Percentiles rank a stretch among this genome's conserved stretches.
phyloP scores from a whole-genome alignment of 2,888 invertebrate genomes.

The Oxystoma pomonae region DNA sequence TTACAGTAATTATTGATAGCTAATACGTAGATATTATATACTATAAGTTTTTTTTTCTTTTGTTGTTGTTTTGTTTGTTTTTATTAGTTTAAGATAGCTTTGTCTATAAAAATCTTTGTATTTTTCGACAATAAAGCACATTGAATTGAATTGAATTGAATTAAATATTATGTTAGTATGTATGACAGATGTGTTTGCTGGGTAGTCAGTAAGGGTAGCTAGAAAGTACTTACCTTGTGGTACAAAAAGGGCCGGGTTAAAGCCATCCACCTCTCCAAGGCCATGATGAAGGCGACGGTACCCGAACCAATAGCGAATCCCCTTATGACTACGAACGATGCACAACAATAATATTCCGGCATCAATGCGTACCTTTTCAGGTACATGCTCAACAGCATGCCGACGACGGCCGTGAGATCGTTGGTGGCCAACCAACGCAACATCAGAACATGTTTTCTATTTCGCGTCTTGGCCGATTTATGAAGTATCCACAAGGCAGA shows the following conservation, averaged over 20 bases:
- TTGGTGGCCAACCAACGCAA: conserved; percentile 73
- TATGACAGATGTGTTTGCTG: neutral
- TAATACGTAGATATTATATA: too few species aligned
- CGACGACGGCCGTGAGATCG: conserved; percentile 73
- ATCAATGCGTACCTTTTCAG: conserved; percentile 49
- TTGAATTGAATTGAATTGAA: neutral
- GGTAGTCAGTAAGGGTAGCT: too few species aligned
- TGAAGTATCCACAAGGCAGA: conserved; percentile 72
- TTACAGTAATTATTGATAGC: too few species aligned
- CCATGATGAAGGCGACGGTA: conserved; percentile 86
- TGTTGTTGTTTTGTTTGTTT: too few species aligned
- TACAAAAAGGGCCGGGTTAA: conserved; percentile 83
- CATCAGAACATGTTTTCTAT: conserved; percentile 77
- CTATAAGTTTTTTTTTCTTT: too few species aligned
- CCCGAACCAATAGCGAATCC: conserved; percentile 84
- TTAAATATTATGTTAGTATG: neutral
- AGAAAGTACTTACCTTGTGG: conserved; percentile 64
- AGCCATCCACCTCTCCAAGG: conserved; percentile 81
- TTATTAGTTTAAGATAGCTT: too few species aligned
- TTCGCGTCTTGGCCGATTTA: conserved; percentile 66
- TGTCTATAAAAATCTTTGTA: too few species aligned
- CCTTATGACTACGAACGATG: conserved; percentile 67
- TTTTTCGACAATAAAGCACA: too few species aligned
- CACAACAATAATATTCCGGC: conserved; percentile 56
- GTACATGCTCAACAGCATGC: conserved; percentile 70